Evolutionary conservation across 2,888 invertebrate genomes (phyloP), one percentile per base, ranked within the genome.

Genomic region (Pandemis heparana): DNA sequence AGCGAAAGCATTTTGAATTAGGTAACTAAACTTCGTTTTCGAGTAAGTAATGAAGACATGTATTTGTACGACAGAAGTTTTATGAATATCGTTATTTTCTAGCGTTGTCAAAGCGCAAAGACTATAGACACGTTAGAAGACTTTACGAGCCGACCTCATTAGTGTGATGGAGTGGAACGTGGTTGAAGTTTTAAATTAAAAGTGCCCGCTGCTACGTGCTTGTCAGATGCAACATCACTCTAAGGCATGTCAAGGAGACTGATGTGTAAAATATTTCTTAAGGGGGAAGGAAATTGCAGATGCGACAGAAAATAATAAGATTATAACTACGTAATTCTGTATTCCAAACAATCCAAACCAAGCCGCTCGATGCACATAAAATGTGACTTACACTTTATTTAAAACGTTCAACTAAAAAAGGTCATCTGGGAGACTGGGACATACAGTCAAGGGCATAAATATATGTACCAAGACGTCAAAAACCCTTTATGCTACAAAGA

Each of bases 71-170:
- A 32, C 1, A 4, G 2, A 32, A 32, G 23, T 32, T 32, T 32
- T 32, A 32, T 32, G 23, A 32, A 32, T 32, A 32, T 32, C 23
- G 23, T 32, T 32, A 12, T n/a, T 48, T n/a, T 6, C 46, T 48
- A 48, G 46, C 12, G 43, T 46, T 10, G 10, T 46, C 43, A 48
- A 68, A 67, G 64, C 51, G 65, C 12, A 60, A 53, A 74, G 51
- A 53, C 65, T 14, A 64, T 69, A 51, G 51, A 63, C 60, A 70
- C 74, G 69, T 74, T 51, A 60, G 64, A 74, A 65, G 59, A 38
- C 81, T 82, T 82, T 80, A 83, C 81, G 80, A 83, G 82, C 79
- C 80, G 80, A 70, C 78, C 83, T 88, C 87, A 89, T 89, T 88
- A 88, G 82, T 79, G 83, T 82, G 83, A 87, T 85, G 84, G 80